Evolutionary conservation across 2,113 vertebrate species (phyloP), one percentile per base, ranked within the genome.

Genomic region (Thomomys bottae): DNA sequence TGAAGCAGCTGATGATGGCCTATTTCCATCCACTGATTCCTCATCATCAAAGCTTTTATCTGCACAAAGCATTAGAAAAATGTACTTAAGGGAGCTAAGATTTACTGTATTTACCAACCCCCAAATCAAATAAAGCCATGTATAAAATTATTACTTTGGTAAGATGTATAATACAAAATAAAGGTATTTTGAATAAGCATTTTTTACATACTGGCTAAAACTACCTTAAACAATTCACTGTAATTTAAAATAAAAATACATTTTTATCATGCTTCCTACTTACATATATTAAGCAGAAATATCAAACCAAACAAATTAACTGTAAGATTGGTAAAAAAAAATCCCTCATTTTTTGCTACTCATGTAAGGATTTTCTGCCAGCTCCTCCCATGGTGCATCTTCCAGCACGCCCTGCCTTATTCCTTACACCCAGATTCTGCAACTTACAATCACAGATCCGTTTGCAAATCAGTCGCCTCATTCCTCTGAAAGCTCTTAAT

Each of bases 401-500:
- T 95, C 94, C 93, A 98, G 96, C 97, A 97, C 94, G 96, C 98
- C 97, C 96, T 98, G 97, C 95, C 97, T 98, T 96, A 87, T 96
- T 96, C 95, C 97, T 97, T 97, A 97, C 94, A 96, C 96, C 97
- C 97, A 96, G 97, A 97, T 97, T 97, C 98, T 98, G 97, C 97
- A 98, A 99, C 99, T 99, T 98, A 99, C 99, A 99, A 98, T 99
- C 99, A 98, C 99, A 99, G 98, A 99, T 99, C 97, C 98, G 98
- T 98, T 99, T 98, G 98, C 99, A 99, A 98, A 99, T 99, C 97
- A 99, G 98, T 82, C 99, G 98, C 98, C 99, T 99, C 99, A 99
- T 99, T 98, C 98, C 98, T 99, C 98, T 97, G 96, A 96, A 77
- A 95, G 96, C 97, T 97, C 96, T 97, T 95, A 97, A 95, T 96